These are phyloP conservation scores for Caretta caretta DNA, from an alignment of 2,113 vertebrate species.

Conservation along the genomic window DNA sequence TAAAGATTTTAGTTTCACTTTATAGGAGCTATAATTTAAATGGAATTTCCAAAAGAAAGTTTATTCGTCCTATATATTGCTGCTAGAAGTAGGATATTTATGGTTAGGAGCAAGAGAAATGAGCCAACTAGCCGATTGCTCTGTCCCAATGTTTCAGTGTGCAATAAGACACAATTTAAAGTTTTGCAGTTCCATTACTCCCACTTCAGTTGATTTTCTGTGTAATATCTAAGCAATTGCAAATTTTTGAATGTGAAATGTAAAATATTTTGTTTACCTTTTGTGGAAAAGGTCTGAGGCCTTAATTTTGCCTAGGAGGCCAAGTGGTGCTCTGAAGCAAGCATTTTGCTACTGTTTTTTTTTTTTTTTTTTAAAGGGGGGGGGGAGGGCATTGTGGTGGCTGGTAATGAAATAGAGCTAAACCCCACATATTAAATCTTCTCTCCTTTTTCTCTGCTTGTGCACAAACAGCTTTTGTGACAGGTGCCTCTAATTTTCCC, in stretches of 20 bases:
- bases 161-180: background rate
- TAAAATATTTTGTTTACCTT: background rate
- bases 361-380: too few species aligned
- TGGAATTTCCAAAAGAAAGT: background rate
- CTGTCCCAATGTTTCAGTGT: accelerated
- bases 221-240: background rate
- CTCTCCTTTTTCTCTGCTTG: background rate
- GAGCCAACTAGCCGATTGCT: background rate
- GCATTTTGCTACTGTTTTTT: background rate
- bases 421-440: background rate
- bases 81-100: background rate
- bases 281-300: background rate
- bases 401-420: background rate
- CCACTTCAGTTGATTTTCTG: background rate
- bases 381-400: background rate
- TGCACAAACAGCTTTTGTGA: background rate
- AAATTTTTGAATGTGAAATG: background rate
- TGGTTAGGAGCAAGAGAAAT: background rate
- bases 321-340: background rate
- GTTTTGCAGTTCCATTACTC: background rate
- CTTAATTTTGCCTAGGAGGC: background rate
- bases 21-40: background rate
- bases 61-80: background rate
- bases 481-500: background rate
- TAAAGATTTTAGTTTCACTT: too few species aligned